These are phyloP conservation scores for Uromys caudimaculatus DNA, from an alignment of 2,797 vertebrate species.

Conservation along the genomic window DNA sequence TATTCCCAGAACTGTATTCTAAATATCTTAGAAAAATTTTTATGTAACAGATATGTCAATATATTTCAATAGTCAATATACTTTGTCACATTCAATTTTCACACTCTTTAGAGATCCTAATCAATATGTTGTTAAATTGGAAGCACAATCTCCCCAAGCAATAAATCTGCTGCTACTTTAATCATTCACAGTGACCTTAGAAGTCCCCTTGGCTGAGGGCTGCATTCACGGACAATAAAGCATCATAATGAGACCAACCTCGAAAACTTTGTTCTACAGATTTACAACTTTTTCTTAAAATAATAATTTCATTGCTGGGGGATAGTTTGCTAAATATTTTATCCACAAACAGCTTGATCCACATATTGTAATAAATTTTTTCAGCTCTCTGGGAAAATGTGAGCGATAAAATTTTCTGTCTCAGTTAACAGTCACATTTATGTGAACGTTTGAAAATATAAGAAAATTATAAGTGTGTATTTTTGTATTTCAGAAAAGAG, in stretches of 20 bases:
- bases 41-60: background rate
- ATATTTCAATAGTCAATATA: slow-evolving; percentile 32
- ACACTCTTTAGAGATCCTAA: background rate
- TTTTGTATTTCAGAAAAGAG: slow-evolving; percentile 46
- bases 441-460: slow-evolving; percentile 50
- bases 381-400: slow-evolving; percentile 40
- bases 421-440: slow-evolving; percentile 41
- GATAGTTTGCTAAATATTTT: slow-evolving; percentile 66
- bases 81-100: slow-evolving; percentile 35
- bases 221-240: slow-evolving; percentile 56
- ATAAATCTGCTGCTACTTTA: background rate
- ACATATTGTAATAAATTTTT: slow-evolving; percentile 69
- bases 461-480: background rate
- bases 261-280: slow-evolving; percentile 52
- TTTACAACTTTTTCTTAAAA: slow-evolving; percentile 65
- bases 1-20: background rate
- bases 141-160: background rate
- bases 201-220: background rate
- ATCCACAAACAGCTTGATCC: slow-evolving; percentile 59
- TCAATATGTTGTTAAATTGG: slow-evolving; percentile 44
- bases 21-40: background rate
- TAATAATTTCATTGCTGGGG: slow-evolving; percentile 59
- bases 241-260: slow-evolving; percentile 33
- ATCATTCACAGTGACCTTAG: slow-evolving; percentile 23
- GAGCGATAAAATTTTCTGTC: slow-evolving; percentile 67